Conservation (phyloP, 2,888 invertebrate species). For the Drosophila mimica region DNA sequence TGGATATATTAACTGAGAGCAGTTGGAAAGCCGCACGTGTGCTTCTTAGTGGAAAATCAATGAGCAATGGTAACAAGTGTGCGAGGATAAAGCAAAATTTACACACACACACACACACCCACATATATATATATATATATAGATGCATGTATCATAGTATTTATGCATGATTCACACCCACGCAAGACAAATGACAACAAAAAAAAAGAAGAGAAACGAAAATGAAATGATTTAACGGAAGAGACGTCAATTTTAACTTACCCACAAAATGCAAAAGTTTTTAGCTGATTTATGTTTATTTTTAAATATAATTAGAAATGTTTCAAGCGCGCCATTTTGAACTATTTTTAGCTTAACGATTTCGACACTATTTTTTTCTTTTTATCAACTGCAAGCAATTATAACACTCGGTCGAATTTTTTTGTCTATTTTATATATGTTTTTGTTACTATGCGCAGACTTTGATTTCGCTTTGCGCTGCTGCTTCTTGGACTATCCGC, state of each 20-base stretch:
- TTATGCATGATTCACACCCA: slow-evolving; percentile 58
- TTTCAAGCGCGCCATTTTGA: slow-evolving; percentile 83
- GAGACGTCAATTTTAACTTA: slow-evolving; percentile 45
- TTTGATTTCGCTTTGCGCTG: slow-evolving; percentile 52
- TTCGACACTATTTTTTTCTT: slow-evolving; percentile 32
- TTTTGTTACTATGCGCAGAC: slow-evolving; percentile 53
- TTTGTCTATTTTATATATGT: slow-evolving; percentile 36
- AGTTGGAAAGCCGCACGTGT: slow-evolving; percentile 58
- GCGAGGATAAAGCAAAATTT: slow-evolving; percentile 22
- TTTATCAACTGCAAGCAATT: slow-evolving; percentile 46
- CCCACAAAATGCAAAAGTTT: slow-evolving; percentile 40
- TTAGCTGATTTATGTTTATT: slow-evolving; percentile 15
- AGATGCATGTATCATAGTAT: slow-evolving; percentile 6
- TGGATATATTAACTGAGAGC: slow-evolving; percentile 46
- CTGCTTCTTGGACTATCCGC: slow-evolving; percentile 39
- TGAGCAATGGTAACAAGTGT: slow-evolving; percentile 55
- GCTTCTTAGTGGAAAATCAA: slow-evolving; percentile 54
- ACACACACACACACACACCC: slow-evolving; percentile 1
- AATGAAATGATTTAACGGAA: slow-evolving; percentile 11
- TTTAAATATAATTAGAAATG: slow-evolving; percentile 65
- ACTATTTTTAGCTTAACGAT: slow-evolving; percentile 55
- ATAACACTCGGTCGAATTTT: slow-evolving; percentile 33
- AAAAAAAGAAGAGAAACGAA: not conserved
- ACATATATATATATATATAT: slow-evolving; percentile 3
- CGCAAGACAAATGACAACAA: slow-evolving; percentile 31